Evolutionary conservation across 2,888 invertebrate species (phyloP), one percentile per base, ranked within the genome.

Genomic region (Mesoligia furuncula): DNA sequence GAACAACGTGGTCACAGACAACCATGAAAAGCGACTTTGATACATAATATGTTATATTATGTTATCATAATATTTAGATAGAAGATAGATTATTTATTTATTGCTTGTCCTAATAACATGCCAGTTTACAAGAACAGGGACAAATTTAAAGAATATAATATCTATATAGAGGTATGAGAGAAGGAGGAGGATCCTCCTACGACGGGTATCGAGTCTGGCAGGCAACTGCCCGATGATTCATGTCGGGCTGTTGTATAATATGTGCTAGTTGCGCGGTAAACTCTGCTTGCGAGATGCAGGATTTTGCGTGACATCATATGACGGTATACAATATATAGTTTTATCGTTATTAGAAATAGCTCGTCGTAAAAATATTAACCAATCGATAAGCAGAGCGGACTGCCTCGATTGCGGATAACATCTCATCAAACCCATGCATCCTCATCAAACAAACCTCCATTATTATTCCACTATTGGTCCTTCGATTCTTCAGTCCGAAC

Each of bases 391-490:
- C 17, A 20, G 36, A 61, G 15, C 42, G 13, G 13, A 27, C 57
- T 13, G 20, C 20, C 13, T 2, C 27, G 27, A 15, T 42, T 71
- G 27, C 24, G 42, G 6, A 17, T 36, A 36, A 59, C 65, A 8
- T 48, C 45, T 59, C 77, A 51, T 80, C 74, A 42, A 17, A 13
- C 7, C 61, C 51, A 45, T 2, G 36, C 3, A 36, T 74, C 81
- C 75, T 79, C 51, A 54, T 24, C 75, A 74, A 79, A 81, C 81
- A 75, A 59, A 27, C 65, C 27, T 27, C 42, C 42, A 66, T 81
- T 79, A 79, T 45, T 54, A 45, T 75, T 27, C 13, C 27, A 75
- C 27, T 80, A 75, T 70, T 42, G 72, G 51, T 70, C 65, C 61
- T 59, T 59, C 61, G 17, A n/a, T 61, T 27, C 39, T 11, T 64